Percentiles rank a stretch among this genome's conserved stretches.
Evolutionary conservation across 2,888 invertebrate genomes (phyloP).

Genomic region (Reticulitermes lucifugus): DNA sequence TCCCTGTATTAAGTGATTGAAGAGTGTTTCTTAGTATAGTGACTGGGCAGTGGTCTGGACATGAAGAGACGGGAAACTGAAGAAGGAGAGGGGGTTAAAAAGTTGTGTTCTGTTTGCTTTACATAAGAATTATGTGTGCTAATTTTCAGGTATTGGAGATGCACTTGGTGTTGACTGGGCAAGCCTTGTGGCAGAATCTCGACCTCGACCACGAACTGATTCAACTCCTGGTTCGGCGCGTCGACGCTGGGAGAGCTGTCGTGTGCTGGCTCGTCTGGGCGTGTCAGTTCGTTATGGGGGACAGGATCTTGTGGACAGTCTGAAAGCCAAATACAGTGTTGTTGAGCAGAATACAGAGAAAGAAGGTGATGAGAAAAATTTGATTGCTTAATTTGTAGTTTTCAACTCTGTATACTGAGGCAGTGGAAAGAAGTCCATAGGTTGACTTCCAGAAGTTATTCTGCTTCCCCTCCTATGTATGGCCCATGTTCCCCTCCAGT

Average conservation of each 20-base stretch:
- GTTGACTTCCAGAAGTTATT: too few species aligned
- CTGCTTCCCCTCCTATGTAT: too few species aligned
- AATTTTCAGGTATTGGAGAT: slow-evolving; percentile 77
- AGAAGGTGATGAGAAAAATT: slow-evolving; percentile 11
- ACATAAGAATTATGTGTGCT: background rate
- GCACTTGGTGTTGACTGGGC: slow-evolving; percentile 97
- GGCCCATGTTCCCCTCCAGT: too few species aligned
- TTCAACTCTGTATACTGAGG: too few species aligned
- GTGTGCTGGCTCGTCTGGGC: slow-evolving; percentile 83
- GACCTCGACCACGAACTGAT: slow-evolving; percentile 64
- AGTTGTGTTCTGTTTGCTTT: too few species aligned
- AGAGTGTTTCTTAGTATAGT: too few species aligned
- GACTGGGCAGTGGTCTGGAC: too few species aligned
- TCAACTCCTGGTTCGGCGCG: slow-evolving; percentile 73
- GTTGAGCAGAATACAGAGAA: slow-evolving; percentile 40
- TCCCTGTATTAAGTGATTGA: too few species aligned
- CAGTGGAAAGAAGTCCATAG: too few species aligned
- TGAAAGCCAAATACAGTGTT: slow-evolving; percentile 58
- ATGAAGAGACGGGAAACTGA: too few species aligned
- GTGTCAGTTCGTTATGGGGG: slow-evolving; percentile 83
- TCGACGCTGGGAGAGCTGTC: slow-evolving; percentile 84
- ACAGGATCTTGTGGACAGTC: slow-evolving; percentile 67
- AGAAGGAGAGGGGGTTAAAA: too few species aligned
- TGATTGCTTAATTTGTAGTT: background rate
- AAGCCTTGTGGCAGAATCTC: slow-evolving; percentile 85